Percentiles rank a stretch among this genome's conserved stretches.
These are phyloP conservation scores for Chunga burmeisteri DNA, from an alignment of 2,113 vertebrate genomes.

Conservation along the genomic window DNA sequence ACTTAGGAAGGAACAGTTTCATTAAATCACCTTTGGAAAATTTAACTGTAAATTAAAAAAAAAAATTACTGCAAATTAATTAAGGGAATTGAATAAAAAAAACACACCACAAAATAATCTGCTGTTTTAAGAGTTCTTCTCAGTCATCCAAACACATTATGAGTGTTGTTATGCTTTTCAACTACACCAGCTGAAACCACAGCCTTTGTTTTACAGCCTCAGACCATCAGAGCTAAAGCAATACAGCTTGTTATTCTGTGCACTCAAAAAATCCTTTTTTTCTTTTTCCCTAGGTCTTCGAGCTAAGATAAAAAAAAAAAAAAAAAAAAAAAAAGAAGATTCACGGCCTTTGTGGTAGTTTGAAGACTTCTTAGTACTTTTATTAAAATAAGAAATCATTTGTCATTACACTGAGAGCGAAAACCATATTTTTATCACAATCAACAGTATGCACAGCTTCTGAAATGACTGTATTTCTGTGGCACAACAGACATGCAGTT, in stretches of 20 bases:
- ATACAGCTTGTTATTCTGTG: neutral
- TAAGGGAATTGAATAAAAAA: neutral
- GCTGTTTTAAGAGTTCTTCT: neutral
- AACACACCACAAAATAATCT: neutral
- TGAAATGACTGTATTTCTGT: neutral
- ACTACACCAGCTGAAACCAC: neutral
- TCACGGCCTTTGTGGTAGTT: neutral
- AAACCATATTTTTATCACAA: neutral
- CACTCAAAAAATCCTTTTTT: neutral
- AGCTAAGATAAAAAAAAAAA: neutral
- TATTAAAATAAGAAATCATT: neutral
- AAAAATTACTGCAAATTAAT: neutral
- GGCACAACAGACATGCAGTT: accelerated
- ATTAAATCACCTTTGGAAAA: neutral
- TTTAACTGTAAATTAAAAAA: neutral
- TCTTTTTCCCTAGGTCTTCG: neutral
- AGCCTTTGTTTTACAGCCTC: neutral
- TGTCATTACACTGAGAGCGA: neutral
- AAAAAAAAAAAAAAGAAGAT: neutral
- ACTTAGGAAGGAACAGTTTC: neutral
- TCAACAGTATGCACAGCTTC: neutral
- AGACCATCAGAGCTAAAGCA: neutral
- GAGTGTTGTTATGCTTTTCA: neutral
- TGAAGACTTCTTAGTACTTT: neutral
- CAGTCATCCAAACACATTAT: neutral